Evolutionary conservation across 2,888 invertebrate species (phyloP), one percentile per base, ranked within the genome.

Genomic region (Gibbula magus): DNA sequence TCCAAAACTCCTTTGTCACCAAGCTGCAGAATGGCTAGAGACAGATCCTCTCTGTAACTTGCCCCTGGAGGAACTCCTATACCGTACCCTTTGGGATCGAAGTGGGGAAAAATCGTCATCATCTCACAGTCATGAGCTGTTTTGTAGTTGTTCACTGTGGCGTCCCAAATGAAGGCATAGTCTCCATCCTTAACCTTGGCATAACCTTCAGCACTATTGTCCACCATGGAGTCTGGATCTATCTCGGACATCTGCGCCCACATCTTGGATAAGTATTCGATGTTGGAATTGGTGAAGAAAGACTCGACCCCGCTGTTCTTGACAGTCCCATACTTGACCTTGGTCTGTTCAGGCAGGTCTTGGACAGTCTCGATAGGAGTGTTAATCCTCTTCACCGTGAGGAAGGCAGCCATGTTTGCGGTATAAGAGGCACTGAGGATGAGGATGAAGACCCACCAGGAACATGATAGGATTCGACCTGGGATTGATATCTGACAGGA

Each of bases 161-260:
- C 90, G 81, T 92, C 92, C 92, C 92, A 92, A 84, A 92, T 91
- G 81, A 92, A 92, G 5, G 91, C 92, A 79, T 92, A 92, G 75
- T 91, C 85, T 54, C 88, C 91, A n/a, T 88, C 82, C 78, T 89
- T 90, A 5, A 91, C 92, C 81, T 88, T 89, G 53, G 84, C 77
- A 74, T 89, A 90, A 0, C 91, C 92, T 78, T 89, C 89, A 0
- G 83, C 82, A 1, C 91, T 90, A 78, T 86, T 87, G 10, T 86
- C 83, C n/a, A 92, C 91, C 90, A 92, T 88, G 3, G 89, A 88
- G 53, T 86, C 86, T 0, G 90, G 89, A 16, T 91, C 88, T 13
- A 90, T 80, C 82, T 89, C 90, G 0, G 88, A 87, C 91, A 92
- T 92, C 75, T 88, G 89, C 10, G 88, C 88, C 91, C 91, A 92